Conservation (phyloP, 2,888 invertebrate genomes). For the Doris montereyensis region DNA sequence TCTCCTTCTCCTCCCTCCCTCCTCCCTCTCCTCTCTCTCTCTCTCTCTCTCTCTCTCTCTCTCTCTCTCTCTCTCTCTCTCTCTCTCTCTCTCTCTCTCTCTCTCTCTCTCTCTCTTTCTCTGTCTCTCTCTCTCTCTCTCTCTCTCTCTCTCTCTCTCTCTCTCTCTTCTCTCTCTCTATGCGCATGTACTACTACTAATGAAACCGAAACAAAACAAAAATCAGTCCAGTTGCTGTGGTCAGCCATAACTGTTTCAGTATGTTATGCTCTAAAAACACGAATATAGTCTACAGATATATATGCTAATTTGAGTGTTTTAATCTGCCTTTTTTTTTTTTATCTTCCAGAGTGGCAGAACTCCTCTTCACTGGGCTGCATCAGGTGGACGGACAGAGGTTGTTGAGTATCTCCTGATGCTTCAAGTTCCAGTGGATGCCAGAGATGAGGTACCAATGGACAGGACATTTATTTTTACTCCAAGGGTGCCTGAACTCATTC, state of each 20-base stretch:
- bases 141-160: too few relatives aligned
- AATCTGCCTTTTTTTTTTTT: not conserved
- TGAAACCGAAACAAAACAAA: not conserved
- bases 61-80: slow-evolving; percentile 8
- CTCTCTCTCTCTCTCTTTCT: not conserved
- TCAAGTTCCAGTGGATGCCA: slow-evolving; percentile 80
- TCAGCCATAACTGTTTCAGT: not conserved
- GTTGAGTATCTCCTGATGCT: slow-evolving; percentile 81
- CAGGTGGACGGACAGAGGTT: slow-evolving; percentile 84
- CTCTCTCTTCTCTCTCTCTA: slow-evolving; percentile 12
- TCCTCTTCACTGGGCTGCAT: slow-evolving; percentile 86
- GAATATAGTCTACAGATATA: too few relatives aligned
- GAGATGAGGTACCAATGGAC: slow-evolving; percentile 80
- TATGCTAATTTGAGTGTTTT: too few relatives aligned
- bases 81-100: not conserved
- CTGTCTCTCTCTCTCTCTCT: too few relatives aligned
- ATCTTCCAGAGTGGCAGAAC: slow-evolving; percentile 75
- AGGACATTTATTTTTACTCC: not conserved
- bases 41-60: slow-evolving; percentile 12
- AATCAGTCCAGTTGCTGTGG: not conserved
- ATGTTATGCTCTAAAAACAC: too few relatives aligned
- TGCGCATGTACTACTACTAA: not conserved
- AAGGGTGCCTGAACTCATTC: too few relatives aligned
- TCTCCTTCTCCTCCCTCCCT: slow-evolving; percentile 1
- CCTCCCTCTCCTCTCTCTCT: not conserved